A percentile compares a stretch with the other conserved stretches of the same genome.
These are phyloP conservation scores for Amphimallon solstitiale DNA, from an alignment of 2,888 invertebrate species.

Conservation along the genomic window DNA sequence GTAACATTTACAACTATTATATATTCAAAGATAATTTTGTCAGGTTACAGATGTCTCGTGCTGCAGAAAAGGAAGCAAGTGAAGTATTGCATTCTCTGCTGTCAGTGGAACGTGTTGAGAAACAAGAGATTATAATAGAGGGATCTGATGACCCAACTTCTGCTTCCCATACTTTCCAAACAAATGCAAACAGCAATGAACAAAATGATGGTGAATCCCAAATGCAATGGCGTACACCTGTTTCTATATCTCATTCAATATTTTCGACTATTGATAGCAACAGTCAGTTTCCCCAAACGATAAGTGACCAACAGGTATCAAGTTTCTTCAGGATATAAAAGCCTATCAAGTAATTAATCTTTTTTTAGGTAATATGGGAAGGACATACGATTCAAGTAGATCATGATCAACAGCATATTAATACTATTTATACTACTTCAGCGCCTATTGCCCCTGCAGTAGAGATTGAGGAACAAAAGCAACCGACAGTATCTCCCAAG, in stretches of 20 bases:
- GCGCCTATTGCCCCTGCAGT: constrained; percentile 39
- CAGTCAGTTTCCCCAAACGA: constrained; percentile 59
- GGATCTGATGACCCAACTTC: constrained; percentile 54
- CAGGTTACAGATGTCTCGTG: constrained; percentile 69
- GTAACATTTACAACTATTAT: no score
- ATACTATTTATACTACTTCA: constrained; percentile 55
- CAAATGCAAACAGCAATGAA: constrained; percentile 52
- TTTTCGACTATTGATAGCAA: constrained; percentile 60
- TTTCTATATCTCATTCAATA: constrained; percentile 62
- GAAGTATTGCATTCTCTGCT: constrained; percentile 75
- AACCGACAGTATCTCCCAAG: constrained; percentile 46
- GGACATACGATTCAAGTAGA: constrained; percentile 74
- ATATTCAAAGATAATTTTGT: no score
- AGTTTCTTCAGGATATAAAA: constrained; percentile 3
- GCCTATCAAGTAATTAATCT: neutral
- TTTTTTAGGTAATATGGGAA: constrained; percentile 72
- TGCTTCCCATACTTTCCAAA: constrained; percentile 55
- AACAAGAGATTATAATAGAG: constrained; percentile 59
- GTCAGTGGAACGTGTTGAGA: constrained; percentile 74
- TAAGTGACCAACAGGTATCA: constrained; percentile 62
- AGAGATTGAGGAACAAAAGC: constrained; percentile 46
- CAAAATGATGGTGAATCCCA: constrained; percentile 58
- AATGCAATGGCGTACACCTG: constrained; percentile 74
- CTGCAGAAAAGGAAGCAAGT: constrained; percentile 77
- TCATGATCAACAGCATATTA: constrained; percentile 58